Conservation (phyloP, 2,888 invertebrate species). For the Ommatoiulus sabulosus region DNA sequence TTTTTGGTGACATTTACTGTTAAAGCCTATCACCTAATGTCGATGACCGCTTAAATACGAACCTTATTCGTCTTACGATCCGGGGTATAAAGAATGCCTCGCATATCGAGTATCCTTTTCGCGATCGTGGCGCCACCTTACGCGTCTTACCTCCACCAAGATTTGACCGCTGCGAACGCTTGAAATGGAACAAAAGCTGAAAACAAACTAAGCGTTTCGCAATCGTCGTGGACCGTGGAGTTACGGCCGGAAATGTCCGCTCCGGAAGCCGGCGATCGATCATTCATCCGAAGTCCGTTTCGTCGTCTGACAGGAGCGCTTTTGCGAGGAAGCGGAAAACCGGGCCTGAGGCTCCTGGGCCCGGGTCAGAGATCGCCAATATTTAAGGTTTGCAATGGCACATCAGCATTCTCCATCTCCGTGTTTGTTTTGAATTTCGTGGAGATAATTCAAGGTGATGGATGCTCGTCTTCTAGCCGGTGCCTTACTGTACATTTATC, state of each 20-base stretch:
- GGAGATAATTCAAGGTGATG: constrained; percentile 4
- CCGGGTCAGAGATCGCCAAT: not conserved
- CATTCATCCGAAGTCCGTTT: not conserved
- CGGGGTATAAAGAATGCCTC: too few species aligned
- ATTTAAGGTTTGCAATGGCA: not conserved
- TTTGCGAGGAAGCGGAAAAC: not conserved
- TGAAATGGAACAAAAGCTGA: too few species aligned
- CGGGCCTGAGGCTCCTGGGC: not conserved
- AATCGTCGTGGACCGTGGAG: not conserved
- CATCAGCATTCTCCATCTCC: not conserved
- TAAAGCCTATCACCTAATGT: too few species aligned
- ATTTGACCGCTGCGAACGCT: too few species aligned
- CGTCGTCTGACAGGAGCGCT: not conserved
- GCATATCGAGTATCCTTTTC: too few species aligned
- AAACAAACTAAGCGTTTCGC: too few species aligned
- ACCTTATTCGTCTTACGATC: too few species aligned
- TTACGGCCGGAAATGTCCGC: not conserved
- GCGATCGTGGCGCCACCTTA: too few species aligned
- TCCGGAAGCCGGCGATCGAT: not conserved
- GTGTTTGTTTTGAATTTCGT: not conserved
- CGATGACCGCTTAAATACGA: too few species aligned
- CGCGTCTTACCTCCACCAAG: too few species aligned
- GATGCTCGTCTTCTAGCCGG: not conserved
- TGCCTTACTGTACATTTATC: not conserved
- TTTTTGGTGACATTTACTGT: too few species aligned